Base-by-base conservation (phyloP, 2,888 invertebrate genomes). In the Hanleya hanleyi region DNA sequence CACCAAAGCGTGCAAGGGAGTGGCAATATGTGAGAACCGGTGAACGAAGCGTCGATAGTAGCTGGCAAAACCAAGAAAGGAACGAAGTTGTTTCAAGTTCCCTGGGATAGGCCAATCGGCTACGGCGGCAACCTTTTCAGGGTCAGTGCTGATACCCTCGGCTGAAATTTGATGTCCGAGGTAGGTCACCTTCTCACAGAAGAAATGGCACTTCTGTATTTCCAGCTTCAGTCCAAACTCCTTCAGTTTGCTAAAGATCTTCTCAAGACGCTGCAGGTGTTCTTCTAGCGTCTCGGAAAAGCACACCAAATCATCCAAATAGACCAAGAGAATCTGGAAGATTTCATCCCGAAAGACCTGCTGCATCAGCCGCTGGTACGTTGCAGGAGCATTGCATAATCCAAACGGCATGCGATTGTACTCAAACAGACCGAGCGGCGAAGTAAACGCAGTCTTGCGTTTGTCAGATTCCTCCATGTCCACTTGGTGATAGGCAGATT, bases 361-460 rank as follows among this genome's bases (percentile, higher is more conserved):
- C 7, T 38, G 35, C 67, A 70, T 70, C 18, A 70, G 18, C n/a
- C 67, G 22, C 35, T 68, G 49, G 29, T 38, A 62, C 18, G 57
- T 69, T 5, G 36, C 38, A 4, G 69, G 70, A 38, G 41, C 33
- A 37, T 74, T 67, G 6, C 50, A 35, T 7, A 72, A 47, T 2
- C 74, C 68, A 12, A 61, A 61, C 1, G 74, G 74, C 74, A 74
- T 71, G 2, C 61, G 1, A 18, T 9, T 37, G 37, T 61, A 74
- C 49, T 74, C 67, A 26, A 7, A 67, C 47, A 74, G 68, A 0
- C 71, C 71, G 4, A 51, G 18, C 6, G 67, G 67, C 4, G 61
- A 57, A 0, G 33, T 37, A 12, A 71, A 66, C 15, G 74, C 74
- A 7, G 71, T 74, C 37, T 71, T 67, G 32, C 57, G 50, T 22